Evolutionary conservation across 2,797 vertebrate species (phyloP).

Genomic region (Sternotherus odoratus): DNA sequence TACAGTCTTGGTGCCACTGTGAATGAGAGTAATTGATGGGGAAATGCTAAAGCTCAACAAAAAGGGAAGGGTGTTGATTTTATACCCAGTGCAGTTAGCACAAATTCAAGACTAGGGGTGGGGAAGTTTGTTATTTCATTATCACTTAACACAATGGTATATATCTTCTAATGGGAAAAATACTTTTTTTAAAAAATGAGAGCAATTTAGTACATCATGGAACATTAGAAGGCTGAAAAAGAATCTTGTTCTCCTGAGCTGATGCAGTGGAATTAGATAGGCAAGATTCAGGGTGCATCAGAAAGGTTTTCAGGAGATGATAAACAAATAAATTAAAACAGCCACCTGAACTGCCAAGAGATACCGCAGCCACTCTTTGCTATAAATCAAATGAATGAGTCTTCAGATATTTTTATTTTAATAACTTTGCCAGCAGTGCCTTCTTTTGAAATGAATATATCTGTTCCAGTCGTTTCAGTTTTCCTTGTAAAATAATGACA

Average conservation of each 20-base stretch:
- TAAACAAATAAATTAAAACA: background rate
- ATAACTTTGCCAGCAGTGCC: slow-evolving; percentile 53
- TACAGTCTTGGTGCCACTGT: background rate
- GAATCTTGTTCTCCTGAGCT: background rate
- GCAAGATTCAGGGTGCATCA: background rate
- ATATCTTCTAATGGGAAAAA: background rate
- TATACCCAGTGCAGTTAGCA: background rate
- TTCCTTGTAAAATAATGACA: slow-evolving; percentile 66
- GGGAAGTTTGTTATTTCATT: background rate
- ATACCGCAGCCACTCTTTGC: background rate
- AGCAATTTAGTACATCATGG: background rate
- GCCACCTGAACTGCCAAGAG: slow-evolving; percentile 11
- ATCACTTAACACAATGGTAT: background rate
- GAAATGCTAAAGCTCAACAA: background rate
- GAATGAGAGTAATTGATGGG: background rate
- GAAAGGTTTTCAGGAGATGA: background rate
- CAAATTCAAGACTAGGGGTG: rapidly evolving
- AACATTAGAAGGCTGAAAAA: background rate
- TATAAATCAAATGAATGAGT: slow-evolving; percentile 30
- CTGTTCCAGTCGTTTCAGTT: slow-evolving; percentile 56
- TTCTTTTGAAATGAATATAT: slow-evolving; percentile 69
- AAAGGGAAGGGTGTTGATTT: background rate
- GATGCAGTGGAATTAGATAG: background rate
- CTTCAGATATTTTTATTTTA: slow-evolving; percentile 50
- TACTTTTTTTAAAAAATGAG: background rate